phyloP scores from a whole-genome alignment of 2,797 vertebrate genomes.

The Amphiprion clarkii region DNA sequence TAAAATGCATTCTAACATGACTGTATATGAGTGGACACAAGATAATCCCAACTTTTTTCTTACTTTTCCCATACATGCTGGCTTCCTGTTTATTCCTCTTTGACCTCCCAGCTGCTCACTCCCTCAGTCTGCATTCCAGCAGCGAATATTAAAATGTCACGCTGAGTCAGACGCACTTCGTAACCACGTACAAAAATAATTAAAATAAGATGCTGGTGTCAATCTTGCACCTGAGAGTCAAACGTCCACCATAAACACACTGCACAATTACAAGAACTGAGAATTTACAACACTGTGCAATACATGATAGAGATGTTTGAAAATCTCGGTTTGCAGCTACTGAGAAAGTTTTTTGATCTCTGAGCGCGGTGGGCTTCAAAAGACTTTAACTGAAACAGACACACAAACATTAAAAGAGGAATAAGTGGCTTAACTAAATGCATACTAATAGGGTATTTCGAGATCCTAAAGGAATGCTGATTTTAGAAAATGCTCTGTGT shows the following conservation, averaged over 20 bases:
- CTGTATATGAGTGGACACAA: background rate
- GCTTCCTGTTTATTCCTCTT: constrained; percentile 44
- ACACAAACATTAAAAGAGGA: background rate
- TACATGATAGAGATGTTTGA: constrained; percentile 16
- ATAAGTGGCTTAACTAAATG: background rate
- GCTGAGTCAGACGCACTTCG: constrained; percentile 41
- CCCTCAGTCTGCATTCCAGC: constrained; percentile 70
- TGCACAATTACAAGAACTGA: background rate
- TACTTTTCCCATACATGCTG: constrained; percentile 3
- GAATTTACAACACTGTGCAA: constrained; percentile 31
- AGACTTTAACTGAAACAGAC: background rate
- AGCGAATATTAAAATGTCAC: constrained; percentile 60
- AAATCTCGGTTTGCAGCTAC: constrained; percentile 8
- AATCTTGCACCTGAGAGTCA: constrained; percentile 50
- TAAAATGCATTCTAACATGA: background rate
- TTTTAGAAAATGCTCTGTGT: too few species aligned
- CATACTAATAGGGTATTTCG: too few species aligned
- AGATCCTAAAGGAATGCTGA: background rate
- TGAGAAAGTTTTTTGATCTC: constrained; percentile 18
- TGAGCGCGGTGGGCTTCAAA: background rate
- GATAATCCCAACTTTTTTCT: background rate
- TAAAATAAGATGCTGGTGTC: constrained; percentile 43
- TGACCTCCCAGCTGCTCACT: constrained; percentile 50
- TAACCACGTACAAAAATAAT: constrained; percentile 49
- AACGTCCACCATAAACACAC: constrained; percentile 37